Evolutionary conservation across 2,888 invertebrate species (phyloP), one percentile per base, ranked within the genome.

Genomic region (Xestia xanthographa): DNA sequence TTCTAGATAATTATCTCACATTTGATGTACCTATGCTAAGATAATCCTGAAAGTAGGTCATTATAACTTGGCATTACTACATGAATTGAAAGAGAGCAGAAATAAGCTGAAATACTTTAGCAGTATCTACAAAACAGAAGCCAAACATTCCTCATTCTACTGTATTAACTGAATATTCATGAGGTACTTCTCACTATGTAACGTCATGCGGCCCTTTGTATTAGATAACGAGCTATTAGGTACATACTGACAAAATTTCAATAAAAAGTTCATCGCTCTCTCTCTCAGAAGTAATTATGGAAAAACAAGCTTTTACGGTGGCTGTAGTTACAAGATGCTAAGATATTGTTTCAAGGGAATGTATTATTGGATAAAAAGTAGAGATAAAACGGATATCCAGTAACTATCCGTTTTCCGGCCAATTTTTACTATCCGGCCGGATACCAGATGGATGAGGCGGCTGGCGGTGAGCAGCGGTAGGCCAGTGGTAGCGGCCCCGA

Each of bases 191-290:
- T n/a, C n/a, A n/a, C n/a, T 60, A 60, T 26, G 20, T 43, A n/a
- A 29, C 45, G 22, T 48, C 38, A 65, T 9, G 22, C 17, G 45
- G 76, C 76, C 56, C 56, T 73, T 74, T 58, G 26, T 45, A 12
- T 38, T 56, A 53, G 38, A 17, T 56, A 73, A 74, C 29, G 22
- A 38, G 0, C 17, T 17, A 29, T 20, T 41, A 41, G 9, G 41
- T 41, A 38, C 34, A 2, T 29, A 66, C 43, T 11, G 20, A n/a
- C 48, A 29, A 48, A 67, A 58, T 67, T 65, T 20, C 48, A 62
- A n/a, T 29, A 41, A n/a, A 56, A 50, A 74, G 50, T 50, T 62
- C 29, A 50, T n/a, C 34, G 34, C 12, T 20, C 41, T 50, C 22
- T 60, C 22, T 56, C 6, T 50, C 17, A 60, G 58, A 58, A 20